A percentile compares a stretch with the other conserved stretches of the same genome.
These are phyloP conservation scores for Dendrocincla fuliginosa DNA, from an alignment of 2,797 vertebrate species.

Conservation along the genomic window DNA sequence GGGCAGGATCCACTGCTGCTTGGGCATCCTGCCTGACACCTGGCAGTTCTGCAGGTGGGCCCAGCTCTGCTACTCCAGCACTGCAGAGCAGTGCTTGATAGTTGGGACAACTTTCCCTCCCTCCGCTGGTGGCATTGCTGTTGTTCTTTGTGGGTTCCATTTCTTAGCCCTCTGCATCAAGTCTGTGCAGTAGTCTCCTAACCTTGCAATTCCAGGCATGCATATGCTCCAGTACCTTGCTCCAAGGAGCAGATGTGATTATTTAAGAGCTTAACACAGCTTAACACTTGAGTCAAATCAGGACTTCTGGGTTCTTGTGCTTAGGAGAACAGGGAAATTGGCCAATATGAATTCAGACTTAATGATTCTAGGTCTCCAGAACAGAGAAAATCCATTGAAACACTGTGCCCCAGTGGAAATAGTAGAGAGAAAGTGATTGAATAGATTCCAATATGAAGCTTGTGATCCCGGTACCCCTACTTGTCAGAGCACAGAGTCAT, in stretches of 20 bases:
- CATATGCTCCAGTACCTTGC: background rate
- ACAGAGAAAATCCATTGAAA: background rate
- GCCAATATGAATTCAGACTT: background rate
- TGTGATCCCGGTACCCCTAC: background rate
- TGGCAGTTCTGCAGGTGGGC: background rate
- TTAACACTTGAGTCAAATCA: background rate
- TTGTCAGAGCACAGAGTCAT: background rate
- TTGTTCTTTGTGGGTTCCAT: background rate
- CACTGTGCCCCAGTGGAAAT: background rate
- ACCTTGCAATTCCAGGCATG: background rate
- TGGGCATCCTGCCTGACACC: background rate
- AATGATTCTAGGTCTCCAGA: background rate
- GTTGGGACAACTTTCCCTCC: background rate
- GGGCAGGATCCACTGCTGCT: background rate
- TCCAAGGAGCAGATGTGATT: background rate
- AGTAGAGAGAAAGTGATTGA: background rate
- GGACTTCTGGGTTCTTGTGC: background rate
- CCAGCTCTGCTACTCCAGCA: background rate
- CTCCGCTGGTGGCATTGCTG: background rate
- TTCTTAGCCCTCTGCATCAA: background rate
- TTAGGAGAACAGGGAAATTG: background rate
- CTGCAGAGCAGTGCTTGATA: background rate
- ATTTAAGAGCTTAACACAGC: background rate
- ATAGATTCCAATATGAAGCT: background rate
- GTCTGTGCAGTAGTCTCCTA: background rate